These are phyloP conservation scores for Halyomorpha halys DNA, from an alignment of 1,140 invertebrate genomes.

Conservation along the genomic window DNA sequence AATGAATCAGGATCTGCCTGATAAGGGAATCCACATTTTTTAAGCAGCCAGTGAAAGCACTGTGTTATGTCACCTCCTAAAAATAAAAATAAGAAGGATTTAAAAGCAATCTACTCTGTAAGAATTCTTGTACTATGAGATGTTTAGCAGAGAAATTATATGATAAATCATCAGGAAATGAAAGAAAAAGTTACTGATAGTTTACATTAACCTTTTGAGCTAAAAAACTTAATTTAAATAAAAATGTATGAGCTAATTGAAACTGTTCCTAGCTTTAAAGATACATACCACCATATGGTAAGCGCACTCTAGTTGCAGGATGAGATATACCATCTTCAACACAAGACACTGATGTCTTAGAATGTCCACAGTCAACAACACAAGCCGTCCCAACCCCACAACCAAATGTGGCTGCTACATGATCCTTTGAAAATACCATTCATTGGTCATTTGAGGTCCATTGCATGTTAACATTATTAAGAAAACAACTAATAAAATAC, in stretches of 20 bases:
- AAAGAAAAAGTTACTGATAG: too few relatives aligned
- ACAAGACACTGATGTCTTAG: constrained; percentile 90
- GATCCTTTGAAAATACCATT: constrained; percentile 51
- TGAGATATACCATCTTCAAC: constrained; percentile 93
- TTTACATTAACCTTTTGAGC: too few relatives aligned
- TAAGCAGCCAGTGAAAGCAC: constrained; percentile 59
- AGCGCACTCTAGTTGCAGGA: constrained; percentile 61
- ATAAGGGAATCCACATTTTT: constrained; percentile 82
- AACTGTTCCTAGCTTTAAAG: neutral
- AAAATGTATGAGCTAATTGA: neutral
- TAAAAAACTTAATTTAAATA: constrained; percentile 4
- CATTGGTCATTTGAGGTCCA: neutral
- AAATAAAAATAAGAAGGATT: too few relatives aligned
- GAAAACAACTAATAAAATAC: constrained; percentile 39
- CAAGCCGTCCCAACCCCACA: constrained; percentile 84
- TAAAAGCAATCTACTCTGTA: too few relatives aligned
- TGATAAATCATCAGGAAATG: neutral
- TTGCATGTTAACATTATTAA: constrained; percentile 1
- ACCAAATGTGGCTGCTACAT: constrained; percentile 88
- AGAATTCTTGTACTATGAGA: too few relatives aligned
- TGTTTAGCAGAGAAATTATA: neutral
- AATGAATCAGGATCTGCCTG: constrained; percentile 53
- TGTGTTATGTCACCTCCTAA: constrained; percentile 36
- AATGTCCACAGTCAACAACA: constrained; percentile 90
- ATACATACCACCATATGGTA: constrained; percentile 23